These are phyloP conservation scores for Cheirogaleus medius DNA, from an alignment of 2,113 vertebrate genomes.

Conservation along the genomic window DNA sequence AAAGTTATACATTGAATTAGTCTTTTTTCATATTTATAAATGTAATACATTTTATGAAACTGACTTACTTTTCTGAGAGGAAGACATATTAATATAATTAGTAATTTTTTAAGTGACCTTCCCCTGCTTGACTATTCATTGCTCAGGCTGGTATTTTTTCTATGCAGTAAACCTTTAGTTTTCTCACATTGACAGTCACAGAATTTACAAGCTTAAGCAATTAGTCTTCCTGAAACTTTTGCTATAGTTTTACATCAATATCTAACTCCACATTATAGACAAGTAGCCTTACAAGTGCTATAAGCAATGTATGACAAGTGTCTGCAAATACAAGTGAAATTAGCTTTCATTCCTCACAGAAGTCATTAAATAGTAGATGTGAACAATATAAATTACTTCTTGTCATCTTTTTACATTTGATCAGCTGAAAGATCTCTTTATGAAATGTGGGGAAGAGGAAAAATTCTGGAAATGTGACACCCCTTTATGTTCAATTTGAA, in stretches of 20 bases:
- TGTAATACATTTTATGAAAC: not conserved
- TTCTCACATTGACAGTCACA: not conserved
- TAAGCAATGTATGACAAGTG: not conserved
- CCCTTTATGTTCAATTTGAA: conserved; percentile 79
- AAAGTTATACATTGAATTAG: not conserved
- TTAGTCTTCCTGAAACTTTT: not conserved
- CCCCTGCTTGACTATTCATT: not conserved
- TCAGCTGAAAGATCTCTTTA: conserved; percentile 76
- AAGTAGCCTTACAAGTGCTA: not conserved
- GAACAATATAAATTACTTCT: conserved; percentile 80
- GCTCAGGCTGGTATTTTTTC: not conserved
- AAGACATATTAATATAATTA: not conserved
- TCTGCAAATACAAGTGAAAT: conserved; percentile 57
- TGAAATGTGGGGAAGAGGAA: conserved; percentile 57
- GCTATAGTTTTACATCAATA: not conserved
- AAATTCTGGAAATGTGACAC: conserved; percentile 42
- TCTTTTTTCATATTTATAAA: not conserved
- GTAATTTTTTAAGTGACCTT: not conserved
- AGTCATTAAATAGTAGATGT: conserved; percentile 74
- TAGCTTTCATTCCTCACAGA: conserved; percentile 52
- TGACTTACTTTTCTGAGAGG: not conserved
- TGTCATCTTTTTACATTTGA: conserved; percentile 82
- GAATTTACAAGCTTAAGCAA: not conserved
- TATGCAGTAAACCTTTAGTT: not conserved
- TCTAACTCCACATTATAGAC: not conserved